Percentiles rank a stretch among this genome's conserved stretches.
These are phyloP conservation scores for Catajapyx aquilonaris DNA, from an alignment of 1,140 invertebrate genomes.

Conservation along the genomic window DNA sequence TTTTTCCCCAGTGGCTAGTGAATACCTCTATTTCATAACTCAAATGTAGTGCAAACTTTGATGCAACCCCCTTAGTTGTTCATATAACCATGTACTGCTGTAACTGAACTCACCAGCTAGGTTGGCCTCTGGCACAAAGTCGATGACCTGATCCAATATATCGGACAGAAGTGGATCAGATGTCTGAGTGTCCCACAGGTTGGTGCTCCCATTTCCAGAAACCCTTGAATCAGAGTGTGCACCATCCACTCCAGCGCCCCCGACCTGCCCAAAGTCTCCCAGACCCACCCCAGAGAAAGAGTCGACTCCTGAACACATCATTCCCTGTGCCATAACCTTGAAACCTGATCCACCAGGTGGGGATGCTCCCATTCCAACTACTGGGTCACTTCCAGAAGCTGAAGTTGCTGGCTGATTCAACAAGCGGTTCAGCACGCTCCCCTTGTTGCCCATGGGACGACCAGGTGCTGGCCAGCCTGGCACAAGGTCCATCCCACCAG, in stretches of 20 bases:
- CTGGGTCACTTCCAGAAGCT: neutral
- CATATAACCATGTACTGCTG: neutral
- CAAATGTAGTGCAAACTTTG: slow-evolving; percentile 1
- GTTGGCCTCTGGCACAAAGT: slow-evolving; percentile 40
- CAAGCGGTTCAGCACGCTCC: slow-evolving; percentile 7
- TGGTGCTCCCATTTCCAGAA: slow-evolving; percentile 17
- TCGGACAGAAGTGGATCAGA: slow-evolving; percentile 53
- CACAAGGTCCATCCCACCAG: no score
- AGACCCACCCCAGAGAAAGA: slow-evolving; percentile 6
- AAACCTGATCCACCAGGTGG: no score
- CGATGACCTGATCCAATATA: slow-evolving; percentile 63
- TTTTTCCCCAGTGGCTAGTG: no score
- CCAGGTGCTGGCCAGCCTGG: neutral
- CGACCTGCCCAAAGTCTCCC: slow-evolving; percentile 7
- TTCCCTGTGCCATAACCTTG: no score
- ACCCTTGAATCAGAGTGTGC: no score
- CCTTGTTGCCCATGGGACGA: neutral
- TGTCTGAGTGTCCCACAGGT: slow-evolving; percentile 23
- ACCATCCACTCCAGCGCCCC: slow-evolving; percentile 9
- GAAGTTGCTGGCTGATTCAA: slow-evolving; percentile 5
- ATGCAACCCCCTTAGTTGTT: neutral
- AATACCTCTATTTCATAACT: slow-evolving; percentile 3
- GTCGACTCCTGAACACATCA: no score
- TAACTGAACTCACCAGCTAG: neutral
- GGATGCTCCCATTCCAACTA: neutral